Percentiles rank a stretch among this genome's conserved stretches.
Evolutionary conservation across 2,113 vertebrate genomes (phyloP).

Genomic region (Gila orcuttii): DNA sequence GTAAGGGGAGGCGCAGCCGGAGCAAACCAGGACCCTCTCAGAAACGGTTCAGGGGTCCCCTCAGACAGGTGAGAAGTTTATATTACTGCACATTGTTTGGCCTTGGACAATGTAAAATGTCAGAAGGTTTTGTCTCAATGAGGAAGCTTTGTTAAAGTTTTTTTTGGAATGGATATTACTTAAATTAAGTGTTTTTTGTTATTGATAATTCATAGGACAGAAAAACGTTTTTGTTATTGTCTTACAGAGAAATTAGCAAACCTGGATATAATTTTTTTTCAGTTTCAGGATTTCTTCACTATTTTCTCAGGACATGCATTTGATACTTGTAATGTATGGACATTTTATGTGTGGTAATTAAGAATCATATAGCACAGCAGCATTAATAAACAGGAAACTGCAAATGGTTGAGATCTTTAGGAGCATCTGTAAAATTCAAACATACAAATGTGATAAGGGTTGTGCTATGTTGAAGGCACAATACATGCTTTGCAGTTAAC

Average conservation of each 20-base stretch:
- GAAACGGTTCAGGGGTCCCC: constrained; percentile 76
- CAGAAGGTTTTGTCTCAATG: background rate
- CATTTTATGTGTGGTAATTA: background rate
- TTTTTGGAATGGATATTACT: background rate
- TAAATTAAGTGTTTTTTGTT: background rate
- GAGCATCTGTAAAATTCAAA: background rate
- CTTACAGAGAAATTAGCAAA: background rate
- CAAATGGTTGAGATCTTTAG: background rate
- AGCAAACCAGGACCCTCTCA: constrained; percentile 82
- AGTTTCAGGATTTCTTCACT: background rate
- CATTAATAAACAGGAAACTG: background rate
- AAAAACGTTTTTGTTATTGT: background rate
- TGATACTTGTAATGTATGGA: background rate
- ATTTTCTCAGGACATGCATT: background rate
- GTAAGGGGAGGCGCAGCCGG: constrained; percentile 74
- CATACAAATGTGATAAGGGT: background rate
- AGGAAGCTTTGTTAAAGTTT: background rate
- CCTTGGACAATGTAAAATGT: background rate
- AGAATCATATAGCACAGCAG: background rate
- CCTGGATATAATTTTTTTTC: background rate
- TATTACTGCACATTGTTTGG: background rate
- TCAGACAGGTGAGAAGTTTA: constrained; percentile 53
- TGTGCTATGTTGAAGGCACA: background rate
- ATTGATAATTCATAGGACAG: background rate
- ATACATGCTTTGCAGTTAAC: too few species aligned